Evolutionary conservation across 2,888 invertebrate species (phyloP), one percentile per base, ranked within the genome.

Genomic region (Herminia tarsipennalis): DNA sequence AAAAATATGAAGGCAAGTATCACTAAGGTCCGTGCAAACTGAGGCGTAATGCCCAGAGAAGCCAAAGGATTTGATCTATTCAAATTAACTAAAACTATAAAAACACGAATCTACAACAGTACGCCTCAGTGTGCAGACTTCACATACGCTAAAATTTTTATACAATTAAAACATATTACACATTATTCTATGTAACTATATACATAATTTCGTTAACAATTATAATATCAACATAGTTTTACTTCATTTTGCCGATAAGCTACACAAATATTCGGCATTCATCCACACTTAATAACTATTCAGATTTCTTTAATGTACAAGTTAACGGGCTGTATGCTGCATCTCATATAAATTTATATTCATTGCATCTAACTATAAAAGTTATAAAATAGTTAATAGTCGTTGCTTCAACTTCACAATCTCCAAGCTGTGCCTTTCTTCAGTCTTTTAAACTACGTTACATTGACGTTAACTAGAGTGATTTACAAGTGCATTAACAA

Each of bases 1-100:
- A 70, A 73, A 76, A 74, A 73, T 83, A 83, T 70, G 68, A 82
- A 84, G 88, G 88, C 88, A 88, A 88, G 88, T 86, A 81, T 73
- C 73, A 78, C 78, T 86, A 86, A 69, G 69, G 63, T 58, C 52
- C 47, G 39, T 49, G 59, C 30, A 9, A 55, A 60, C 60, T 50
- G 63, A 56, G 50, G 32, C 60, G 54, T 62, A 67, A 28, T 35
- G 46, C 35, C 33, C 12, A 34, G 40, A 63, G 30, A 34, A 34
- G 28, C 41, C 12, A 48, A 37, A 30, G 25, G 27, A 46, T 28
- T 32, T 14, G n/a, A 10, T 29, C 9, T 22, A 32, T 17, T 32
- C 17, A 54, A 40, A 32, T 39, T 16, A 33, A 30, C 21, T 21
- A 36, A 39, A 24, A 29, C 18, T 39, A 44, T 27, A 33, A 43